Evolutionary conservation across 1,140 invertebrate genomes (phyloP).

Genomic region (Forficula auricularia): DNA sequence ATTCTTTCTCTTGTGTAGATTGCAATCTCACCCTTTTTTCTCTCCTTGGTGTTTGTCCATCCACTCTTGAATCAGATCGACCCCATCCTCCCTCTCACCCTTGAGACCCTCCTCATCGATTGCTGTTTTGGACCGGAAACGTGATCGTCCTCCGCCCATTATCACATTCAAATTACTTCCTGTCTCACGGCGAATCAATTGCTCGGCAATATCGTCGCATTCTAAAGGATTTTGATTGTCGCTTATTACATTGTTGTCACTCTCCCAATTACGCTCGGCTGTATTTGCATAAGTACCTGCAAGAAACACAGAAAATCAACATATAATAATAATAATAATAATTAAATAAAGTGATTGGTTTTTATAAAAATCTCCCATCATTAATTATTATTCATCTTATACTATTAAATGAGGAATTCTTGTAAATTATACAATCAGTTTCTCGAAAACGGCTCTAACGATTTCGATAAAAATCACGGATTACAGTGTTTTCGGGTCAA

Average conservation of each 20-base stretch:
- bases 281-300: slow-evolving; percentile 49
- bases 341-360: neutral
- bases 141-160: slow-evolving; percentile 26
- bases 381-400: too few relatives aligned
- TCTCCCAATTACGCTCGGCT: slow-evolving; percentile 49
- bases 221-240: slow-evolving; percentile 9
- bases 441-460: too few relatives aligned
- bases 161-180: slow-evolving; percentile 22
- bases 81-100: slow-evolving; percentile 20
- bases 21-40: too few relatives aligned
- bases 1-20: too few relatives aligned
- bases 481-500: too few relatives aligned
- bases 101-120: slow-evolving; percentile 13
- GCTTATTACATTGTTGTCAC: slow-evolving; percentile 26
- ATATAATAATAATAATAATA: neutral
- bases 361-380: too few relatives aligned
- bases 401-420: too few relatives aligned
- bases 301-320: too few relatives aligned
- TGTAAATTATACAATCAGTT: too few relatives aligned
- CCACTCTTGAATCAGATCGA: slow-evolving; percentile 24
- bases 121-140: slow-evolving; percentile 19
- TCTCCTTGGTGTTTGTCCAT: neutral
- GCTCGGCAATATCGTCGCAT: slow-evolving; percentile 34
- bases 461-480: too few relatives aligned
- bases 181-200: slow-evolving; percentile 37